Base-by-base conservation (phyloP, 2,797 vertebrate genomes). In the Cheirogaleus major region DNA sequence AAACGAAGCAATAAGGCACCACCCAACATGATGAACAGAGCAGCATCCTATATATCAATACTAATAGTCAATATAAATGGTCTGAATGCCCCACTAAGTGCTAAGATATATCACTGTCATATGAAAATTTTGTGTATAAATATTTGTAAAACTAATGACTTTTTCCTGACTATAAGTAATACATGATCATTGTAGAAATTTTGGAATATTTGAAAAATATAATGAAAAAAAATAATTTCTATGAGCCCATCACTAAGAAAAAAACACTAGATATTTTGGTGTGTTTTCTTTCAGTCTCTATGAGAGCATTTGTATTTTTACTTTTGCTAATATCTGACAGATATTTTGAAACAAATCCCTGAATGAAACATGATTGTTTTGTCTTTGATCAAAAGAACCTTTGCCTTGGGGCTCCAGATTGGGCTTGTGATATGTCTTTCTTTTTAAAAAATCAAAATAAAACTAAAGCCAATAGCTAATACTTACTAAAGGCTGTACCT, bases 331-430 rank as follows among this genome's bases (percentile, higher is more conserved):
- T 96, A 94, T 81, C 55, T 83, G 75, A 88, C 73, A 93, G 84
- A 95, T 96, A 95, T 85, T 97, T 93, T 91, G 32, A 94, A 97
- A 96, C 59, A 85, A 87, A 35, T 3, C 15, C 25, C 27, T 80
- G 27, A 93, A 89, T 82, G 72, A 94, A 95, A 96, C 89, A 82
- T n/a, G n/a, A 96, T 73, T 94, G 45, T 81, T 97, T 96, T 94
- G 82, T 91, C 69, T 95, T 93, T 96, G 86, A 93, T 89, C 82
- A 89, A 93, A 97, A 91, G 72, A 95, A 67, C 41, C 61, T 91
- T 96, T 96, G 75, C 87, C 76, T 93, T 84, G 43, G 76, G 81
- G 45, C 5, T 91, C 76, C 59, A 93, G 79, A 95, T 91, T 91
- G 48, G 13, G 27, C 4, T 93, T 80, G 22, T 65, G 63, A 92